A percentile compares a stretch with the other conserved stretches of the same genome.
These are phyloP conservation scores for Nemotelus pantherinus DNA, from an alignment of 2,888 invertebrate genomes.

Conservation along the genomic window DNA sequence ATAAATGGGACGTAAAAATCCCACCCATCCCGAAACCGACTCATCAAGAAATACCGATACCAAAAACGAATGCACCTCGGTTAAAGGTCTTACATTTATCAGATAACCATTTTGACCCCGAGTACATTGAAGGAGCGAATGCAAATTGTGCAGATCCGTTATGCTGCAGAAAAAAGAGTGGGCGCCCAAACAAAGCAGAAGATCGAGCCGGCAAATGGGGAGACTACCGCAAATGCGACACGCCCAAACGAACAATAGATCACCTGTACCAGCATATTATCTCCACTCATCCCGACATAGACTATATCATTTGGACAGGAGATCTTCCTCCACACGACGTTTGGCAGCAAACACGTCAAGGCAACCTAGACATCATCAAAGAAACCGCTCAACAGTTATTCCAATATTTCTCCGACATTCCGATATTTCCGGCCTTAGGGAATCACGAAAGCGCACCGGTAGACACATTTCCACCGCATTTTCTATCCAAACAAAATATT, in stretches of 20 bases:
- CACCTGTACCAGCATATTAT: conserved; percentile 91
- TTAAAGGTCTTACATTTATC: conserved; percentile 96
- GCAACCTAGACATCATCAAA: conserved; percentile 85
- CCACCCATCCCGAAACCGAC: conserved; percentile 88
- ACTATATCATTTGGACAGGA: conserved; percentile 95
- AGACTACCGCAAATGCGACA: conserved; percentile 95
- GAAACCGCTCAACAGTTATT: conserved; percentile 87
- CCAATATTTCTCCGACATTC: conserved; percentile 88
- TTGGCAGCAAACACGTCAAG: conserved; percentile 90
- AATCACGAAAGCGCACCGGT: conserved; percentile 97
- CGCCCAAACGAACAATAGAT: conserved; percentile 90
- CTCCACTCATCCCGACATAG: conserved; percentile 87
- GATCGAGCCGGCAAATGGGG: conserved; percentile 96
- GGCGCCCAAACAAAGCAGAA: conserved; percentile 77
- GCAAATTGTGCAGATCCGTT: conserved; percentile 94
- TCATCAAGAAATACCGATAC: conserved; percentile 71
- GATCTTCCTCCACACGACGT: conserved; percentile 96
- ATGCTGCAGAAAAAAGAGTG: conserved; percentile 88
- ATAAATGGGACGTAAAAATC: conserved; percentile 91
- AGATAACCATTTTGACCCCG: conserved; percentile 95
- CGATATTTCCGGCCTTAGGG: conserved; percentile 93
- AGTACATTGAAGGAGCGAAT: conserved; percentile 88
- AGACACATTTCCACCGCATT: conserved; percentile 91
- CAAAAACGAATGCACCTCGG: conserved; percentile 78
- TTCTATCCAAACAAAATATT: conserved; percentile 80